A percentile compares a stretch with the other conserved stretches of the same genome.
Evolutionary conservation across 2,888 invertebrate species (phyloP).

Genomic region (Stenichneumon culpator): DNA sequence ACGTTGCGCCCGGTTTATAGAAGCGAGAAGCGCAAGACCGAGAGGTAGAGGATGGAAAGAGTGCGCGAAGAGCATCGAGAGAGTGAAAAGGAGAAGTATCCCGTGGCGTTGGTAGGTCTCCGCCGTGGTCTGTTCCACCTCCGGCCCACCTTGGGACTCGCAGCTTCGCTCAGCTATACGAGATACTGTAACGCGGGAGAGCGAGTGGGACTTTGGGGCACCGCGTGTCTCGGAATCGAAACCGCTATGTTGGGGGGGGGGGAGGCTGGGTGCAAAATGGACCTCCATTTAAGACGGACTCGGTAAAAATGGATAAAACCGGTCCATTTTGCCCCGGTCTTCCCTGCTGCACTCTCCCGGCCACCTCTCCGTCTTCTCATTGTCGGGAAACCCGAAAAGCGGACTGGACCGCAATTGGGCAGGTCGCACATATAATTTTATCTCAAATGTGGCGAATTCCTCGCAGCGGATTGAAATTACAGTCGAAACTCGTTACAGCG

Average conservation of each 20-base stretch:
- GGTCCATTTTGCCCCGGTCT: too few species aligned
- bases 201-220: background rate
- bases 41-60: slow-evolving; percentile 16
- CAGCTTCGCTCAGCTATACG: slow-evolving; percentile 34
- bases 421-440: background rate
- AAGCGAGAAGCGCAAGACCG: slow-evolving; percentile 37
- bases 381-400: background rate
- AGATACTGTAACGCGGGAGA: slow-evolving; percentile 17
- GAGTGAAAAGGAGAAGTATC: slow-evolving; percentile 62
- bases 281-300: background rate
- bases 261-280: background rate
- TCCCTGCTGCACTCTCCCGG: background rate
- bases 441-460: background rate
- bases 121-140: slow-evolving; percentile 53
- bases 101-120: slow-evolving; percentile 78
- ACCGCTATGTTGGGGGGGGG: slow-evolving; percentile 11
- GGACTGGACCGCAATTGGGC: background rate
- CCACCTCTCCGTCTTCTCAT: background rate
- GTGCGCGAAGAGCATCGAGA: slow-evolving; percentile 28
- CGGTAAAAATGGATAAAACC: background rate
- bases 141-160: slow-evolving; percentile 49
- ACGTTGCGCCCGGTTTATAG: slow-evolving; percentile 75
- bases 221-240: background rate
- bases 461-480: background rate
- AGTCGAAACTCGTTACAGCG: background rate